Base-by-base conservation (phyloP, 2,113 vertebrate species). In the Chloropsis cyanopogon region DNA sequence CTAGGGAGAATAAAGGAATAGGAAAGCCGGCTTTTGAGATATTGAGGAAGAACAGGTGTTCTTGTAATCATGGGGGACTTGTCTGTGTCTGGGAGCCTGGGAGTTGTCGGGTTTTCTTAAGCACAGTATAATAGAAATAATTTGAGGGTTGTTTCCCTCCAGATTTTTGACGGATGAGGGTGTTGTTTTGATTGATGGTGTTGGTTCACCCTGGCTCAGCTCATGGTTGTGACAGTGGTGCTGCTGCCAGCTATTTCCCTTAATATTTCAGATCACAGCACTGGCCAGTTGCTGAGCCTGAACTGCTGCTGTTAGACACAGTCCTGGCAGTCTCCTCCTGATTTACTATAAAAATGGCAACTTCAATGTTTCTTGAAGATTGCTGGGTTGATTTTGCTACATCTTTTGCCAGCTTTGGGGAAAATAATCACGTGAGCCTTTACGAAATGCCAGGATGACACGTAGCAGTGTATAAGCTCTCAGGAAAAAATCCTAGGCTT, bases 251-350 rank as follows among this genome's bases (percentile, higher is more conserved):
- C 31, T 44, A 21, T 35, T 82, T 69, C 53, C 59, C 23, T 33
- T 28, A 2, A 7, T 41, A 14, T 72, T 79, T 81, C 60, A 24
- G 20, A 44, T 47, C 42, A 14, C 24, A 37, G 56, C 72, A 20
- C 22, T 0, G 0, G 4, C 0, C 0, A 49, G 25, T 49, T 53
- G 42, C 79, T 77, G 39, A 61, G 22, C 41, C 61, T 61, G 25
- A 71, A 15, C 60, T 23, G 19, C 41, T 61, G 2, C 41, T 47
- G 31, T 47, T 29, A 26, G 35, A 35, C 37, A 8, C 0, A 4
- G 54, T 21, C 61, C 23, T 11, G 35, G 59, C 8, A 5, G 25
- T 11, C 10, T 59, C 22, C 53, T 68, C 16, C 59, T 31, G 12
- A 33, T 63, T 24, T 15, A 29, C 57, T 50, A 21, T 14, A 75